These are phyloP conservation scores for Drosophila austrosaltans DNA, from an alignment of 2,888 invertebrate species.

Conservation along the genomic window DNA sequence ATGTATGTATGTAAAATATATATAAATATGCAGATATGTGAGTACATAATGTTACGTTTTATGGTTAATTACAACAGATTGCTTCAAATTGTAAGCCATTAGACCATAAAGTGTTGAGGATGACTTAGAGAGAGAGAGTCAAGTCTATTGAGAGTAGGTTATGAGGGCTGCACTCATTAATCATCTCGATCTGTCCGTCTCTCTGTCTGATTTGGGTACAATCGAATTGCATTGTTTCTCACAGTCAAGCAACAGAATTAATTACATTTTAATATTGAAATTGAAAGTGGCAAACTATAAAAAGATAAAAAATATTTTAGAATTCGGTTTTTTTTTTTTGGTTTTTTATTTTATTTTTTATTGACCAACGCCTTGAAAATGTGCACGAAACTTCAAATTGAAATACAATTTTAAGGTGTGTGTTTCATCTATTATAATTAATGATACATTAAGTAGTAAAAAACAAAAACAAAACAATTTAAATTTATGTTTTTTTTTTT, in stretches of 20 bases:
- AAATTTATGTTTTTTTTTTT: slow-evolving; percentile 49
- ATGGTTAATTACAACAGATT: slow-evolving; percentile 45
- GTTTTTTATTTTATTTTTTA: slow-evolving; percentile 15
- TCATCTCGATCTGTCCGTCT: slow-evolving; percentile 9
- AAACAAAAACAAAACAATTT: neutral
- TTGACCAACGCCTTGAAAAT: slow-evolving; percentile 64
- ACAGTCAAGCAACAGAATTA: slow-evolving; percentile 40
- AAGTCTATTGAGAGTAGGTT: neutral
- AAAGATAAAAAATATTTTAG: slow-evolving; percentile 33
- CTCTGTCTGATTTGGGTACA: slow-evolving; percentile 11
- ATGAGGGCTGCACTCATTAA: slow-evolving; percentile 11
- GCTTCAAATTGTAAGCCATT: slow-evolving; percentile 64
- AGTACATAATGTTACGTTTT: slow-evolving; percentile 6
- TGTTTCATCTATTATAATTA: slow-evolving; percentile 60
- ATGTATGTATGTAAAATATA: slow-evolving; percentile 24
- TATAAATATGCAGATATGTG: neutral
- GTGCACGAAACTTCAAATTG: slow-evolving; percentile 55
- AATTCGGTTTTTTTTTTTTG: slow-evolving; percentile 21
- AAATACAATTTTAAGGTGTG: slow-evolving; percentile 50
- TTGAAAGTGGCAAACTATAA: slow-evolving; percentile 60
- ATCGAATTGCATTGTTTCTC: slow-evolving; percentile 47
- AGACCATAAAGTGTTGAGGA: slow-evolving; percentile 35
- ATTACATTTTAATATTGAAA: slow-evolving; percentile 67
- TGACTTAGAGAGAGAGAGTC: slow-evolving; percentile 29
- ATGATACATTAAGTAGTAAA: slow-evolving; percentile 52